Percentiles rank a stretch among this genome's conserved stretches.
These are phyloP conservation scores for Drosophila parthenogenetica DNA, from an alignment of 2,888 invertebrate genomes.

Conservation along the genomic window DNA sequence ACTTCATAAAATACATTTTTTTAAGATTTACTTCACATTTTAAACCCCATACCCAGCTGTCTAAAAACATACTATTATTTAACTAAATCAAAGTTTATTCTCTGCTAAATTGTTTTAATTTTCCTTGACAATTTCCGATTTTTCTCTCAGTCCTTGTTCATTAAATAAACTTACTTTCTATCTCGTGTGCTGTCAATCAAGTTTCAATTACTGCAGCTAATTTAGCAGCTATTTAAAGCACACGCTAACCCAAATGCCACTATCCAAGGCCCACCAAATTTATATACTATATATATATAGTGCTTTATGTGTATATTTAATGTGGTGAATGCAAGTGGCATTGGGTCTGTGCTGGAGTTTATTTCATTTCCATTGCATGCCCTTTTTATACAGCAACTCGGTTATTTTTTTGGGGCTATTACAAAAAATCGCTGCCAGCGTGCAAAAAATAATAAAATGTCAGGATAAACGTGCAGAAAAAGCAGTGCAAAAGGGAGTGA, in stretches of 20 bases:
- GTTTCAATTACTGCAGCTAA: conserved; percentile 68
- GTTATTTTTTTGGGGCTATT: conserved; percentile 41
- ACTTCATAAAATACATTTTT: too few species aligned
- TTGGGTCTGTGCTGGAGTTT: conserved; percentile 46
- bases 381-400: conserved; percentile 42
- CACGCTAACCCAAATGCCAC: conserved; percentile 32
- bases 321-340: conserved; percentile 39
- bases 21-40: too few species aligned
- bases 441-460: conserved; percentile 49
- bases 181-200: conserved; percentile 54
- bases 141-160: not conserved
- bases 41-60: too few species aligned
- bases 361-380: conserved; percentile 70
- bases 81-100: too few species aligned
- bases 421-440: conserved; percentile 52
- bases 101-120: too few species aligned
- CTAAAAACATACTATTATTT: too few species aligned
- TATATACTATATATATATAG: conserved; percentile 12
- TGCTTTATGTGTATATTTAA: not conserved
- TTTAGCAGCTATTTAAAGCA: conserved; percentile 50
- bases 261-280: conserved; percentile 24
- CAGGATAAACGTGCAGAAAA: conserved; percentile 32
- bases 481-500: conserved; percentile 22
- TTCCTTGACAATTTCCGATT: too few species aligned
- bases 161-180: not conserved